Evolutionary conservation across 2,797 vertebrate species (phyloP).

Genomic region (Harpagifer antarcticus): DNA sequence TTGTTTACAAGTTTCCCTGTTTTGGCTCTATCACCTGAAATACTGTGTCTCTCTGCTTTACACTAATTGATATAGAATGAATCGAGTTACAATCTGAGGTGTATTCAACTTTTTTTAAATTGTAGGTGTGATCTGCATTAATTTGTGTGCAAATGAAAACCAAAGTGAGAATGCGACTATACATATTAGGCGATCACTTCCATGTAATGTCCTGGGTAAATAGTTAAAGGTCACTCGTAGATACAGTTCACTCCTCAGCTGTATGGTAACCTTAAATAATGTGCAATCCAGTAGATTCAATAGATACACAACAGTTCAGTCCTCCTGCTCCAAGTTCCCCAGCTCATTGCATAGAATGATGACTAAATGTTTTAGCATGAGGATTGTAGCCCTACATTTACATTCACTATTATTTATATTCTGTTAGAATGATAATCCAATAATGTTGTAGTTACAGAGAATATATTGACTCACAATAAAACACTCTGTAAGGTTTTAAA

Average conservation of each 20-base stretch:
- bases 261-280: conserved; percentile 54
- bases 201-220: conserved; percentile 50
- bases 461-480: conserved; percentile 65
- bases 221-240: conserved; percentile 44
- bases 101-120: conserved; percentile 30
- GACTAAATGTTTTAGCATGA: conserved; percentile 55
- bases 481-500: conserved; percentile 65
- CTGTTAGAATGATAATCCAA: conserved; percentile 55
- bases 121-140: conserved; percentile 49
- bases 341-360: conserved; percentile 57
- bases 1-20: conserved; percentile 26
- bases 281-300: conserved; percentile 65
- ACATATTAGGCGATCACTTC: conserved; percentile 51
- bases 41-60: conserved; percentile 56
- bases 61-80: conserved; percentile 40
- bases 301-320: conserved; percentile 36
- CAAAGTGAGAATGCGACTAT: conserved; percentile 75
- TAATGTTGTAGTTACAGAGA: conserved; percentile 76
- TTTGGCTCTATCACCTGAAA: conserved; percentile 45
- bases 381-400: conserved; percentile 42
- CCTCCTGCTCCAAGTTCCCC: conserved; percentile 40
- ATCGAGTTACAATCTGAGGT: conserved; percentile 39
- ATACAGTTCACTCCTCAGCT: conserved; percentile 60
- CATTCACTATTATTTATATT: conserved; percentile 62
- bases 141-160: conserved; percentile 74